Evolutionary conservation across 2,888 invertebrate species (phyloP).

Genomic region (Cecidostiba fungosa): DNA sequence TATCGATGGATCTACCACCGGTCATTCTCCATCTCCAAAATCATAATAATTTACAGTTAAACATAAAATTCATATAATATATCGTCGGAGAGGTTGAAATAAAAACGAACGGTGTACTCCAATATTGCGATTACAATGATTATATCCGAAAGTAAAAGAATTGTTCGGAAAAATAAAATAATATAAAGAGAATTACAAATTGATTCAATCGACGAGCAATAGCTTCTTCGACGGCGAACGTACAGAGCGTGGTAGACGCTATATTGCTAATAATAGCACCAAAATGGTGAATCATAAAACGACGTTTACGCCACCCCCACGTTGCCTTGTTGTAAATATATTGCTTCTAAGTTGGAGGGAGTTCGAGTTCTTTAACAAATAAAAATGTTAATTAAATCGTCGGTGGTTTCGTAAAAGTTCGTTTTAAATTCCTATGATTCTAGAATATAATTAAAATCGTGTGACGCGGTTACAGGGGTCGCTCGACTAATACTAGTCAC

Average conservation of each 20-base stretch:
- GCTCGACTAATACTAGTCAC: conserved; percentile 69
- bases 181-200: conserved; percentile 42
- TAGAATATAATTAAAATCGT: conserved; percentile 61
- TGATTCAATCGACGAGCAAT: conserved; percentile 53
- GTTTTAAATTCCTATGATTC: conserved; percentile 60
- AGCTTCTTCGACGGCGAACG: conserved; percentile 43
- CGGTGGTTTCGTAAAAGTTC: conserved; percentile 60
- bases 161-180: conserved; percentile 33
- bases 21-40: conserved; percentile 69
- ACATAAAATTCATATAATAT: conserved; percentile 44
- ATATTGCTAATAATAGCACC: conserved; percentile 61
- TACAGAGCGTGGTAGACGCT: conserved; percentile 31
- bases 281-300: conserved; percentile 29
- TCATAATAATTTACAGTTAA: conserved; percentile 61
- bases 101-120: conserved; percentile 48
- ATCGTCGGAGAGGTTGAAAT: conserved; percentile 53
- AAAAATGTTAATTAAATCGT: conserved; percentile 47
- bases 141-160: conserved; percentile 36
- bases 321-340: conserved; percentile 43
- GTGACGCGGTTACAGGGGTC: conserved; percentile 63
- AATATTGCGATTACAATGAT: conserved; percentile 48
- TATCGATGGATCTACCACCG: conserved; percentile 75
- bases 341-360: conserved; percentile 54
- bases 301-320: conserved; percentile 5
- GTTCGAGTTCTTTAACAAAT: conserved; percentile 39